Percentiles rank a stretch among this genome's conserved stretches.
These are phyloP conservation scores for Procavia capensis DNA, from an alignment of 2,113 vertebrate genomes.

Conservation along the genomic window DNA sequence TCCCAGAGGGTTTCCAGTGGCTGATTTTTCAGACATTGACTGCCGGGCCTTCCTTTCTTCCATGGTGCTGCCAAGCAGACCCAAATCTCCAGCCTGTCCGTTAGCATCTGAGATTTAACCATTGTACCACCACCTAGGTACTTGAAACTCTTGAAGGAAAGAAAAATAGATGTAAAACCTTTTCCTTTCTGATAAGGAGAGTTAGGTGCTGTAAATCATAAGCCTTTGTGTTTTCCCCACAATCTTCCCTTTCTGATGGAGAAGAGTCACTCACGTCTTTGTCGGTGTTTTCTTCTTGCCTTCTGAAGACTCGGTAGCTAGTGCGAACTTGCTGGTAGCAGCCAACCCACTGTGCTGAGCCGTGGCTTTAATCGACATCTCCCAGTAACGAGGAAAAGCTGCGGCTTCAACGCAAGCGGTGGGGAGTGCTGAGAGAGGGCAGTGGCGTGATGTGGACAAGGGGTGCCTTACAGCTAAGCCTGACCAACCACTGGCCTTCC, in stretches of 20 bases:
- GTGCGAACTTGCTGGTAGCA: background rate
- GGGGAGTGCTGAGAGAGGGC: background rate
- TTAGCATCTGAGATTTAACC: no score
- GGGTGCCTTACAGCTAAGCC: background rate
- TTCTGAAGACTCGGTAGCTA: background rate
- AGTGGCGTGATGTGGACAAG: background rate
- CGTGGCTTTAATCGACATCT: background rate
- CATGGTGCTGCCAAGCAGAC: no score
- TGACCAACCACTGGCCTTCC: background rate
- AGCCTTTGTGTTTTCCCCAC: background rate
- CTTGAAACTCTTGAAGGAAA: conserved; percentile 9
- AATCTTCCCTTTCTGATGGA: background rate
- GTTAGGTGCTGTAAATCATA: background rate
- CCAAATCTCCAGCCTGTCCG: no score
- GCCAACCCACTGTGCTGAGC: background rate
- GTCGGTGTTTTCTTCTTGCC: background rate
- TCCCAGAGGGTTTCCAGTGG: no score
- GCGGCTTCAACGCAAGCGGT: background rate
- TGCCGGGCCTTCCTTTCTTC: no score
- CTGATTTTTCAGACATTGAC: no score
- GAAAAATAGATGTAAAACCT: background rate
- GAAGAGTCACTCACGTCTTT: background rate
- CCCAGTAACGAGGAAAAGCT: background rate
- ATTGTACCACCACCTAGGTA: no score
- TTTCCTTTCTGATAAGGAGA: background rate